phyloP scores from a whole-genome alignment of 2,797 vertebrate genomes.

The Melanogrammus aeglefinus region DNA sequence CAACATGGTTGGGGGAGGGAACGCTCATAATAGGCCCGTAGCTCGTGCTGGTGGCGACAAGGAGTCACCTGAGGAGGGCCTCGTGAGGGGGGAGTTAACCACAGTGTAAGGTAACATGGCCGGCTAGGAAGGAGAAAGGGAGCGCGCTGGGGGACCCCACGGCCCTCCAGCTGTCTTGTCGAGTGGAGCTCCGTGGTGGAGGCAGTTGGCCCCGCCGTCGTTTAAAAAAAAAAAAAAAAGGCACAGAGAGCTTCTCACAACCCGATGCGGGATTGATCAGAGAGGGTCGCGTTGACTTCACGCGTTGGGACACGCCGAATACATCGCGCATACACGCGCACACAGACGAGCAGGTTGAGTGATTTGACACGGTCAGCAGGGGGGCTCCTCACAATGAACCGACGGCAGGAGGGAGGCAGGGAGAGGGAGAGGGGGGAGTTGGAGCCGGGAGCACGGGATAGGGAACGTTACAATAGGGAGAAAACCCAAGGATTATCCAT shows the following conservation, averaged over 20 bases:
- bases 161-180: background rate
- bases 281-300: background rate
- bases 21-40: background rate
- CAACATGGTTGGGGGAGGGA: background rate
- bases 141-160: background rate
- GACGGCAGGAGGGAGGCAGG: constrained; percentile 10
- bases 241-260: background rate
- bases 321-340: background rate
- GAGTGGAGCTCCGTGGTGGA: background rate
- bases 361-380: constrained; percentile 68
- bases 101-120: background rate
- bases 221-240: too few relatives aligned
- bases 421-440: constrained; percentile 14
- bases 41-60: background rate
- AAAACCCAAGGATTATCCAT: background rate
- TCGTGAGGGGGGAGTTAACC: background rate
- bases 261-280: background rate
- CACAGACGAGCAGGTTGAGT: constrained; percentile 35
- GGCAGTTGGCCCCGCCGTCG: background rate
- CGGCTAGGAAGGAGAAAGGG: background rate
- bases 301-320: background rate
- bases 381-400: constrained; percentile 46
- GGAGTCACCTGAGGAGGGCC: background rate
- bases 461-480: constrained; percentile 17
- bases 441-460: background rate